A percentile compares a stretch with the other conserved stretches of the same genome.
Conservation (phyloP, 2,113 vertebrate species). For the Ondatra zibethicus region DNA sequence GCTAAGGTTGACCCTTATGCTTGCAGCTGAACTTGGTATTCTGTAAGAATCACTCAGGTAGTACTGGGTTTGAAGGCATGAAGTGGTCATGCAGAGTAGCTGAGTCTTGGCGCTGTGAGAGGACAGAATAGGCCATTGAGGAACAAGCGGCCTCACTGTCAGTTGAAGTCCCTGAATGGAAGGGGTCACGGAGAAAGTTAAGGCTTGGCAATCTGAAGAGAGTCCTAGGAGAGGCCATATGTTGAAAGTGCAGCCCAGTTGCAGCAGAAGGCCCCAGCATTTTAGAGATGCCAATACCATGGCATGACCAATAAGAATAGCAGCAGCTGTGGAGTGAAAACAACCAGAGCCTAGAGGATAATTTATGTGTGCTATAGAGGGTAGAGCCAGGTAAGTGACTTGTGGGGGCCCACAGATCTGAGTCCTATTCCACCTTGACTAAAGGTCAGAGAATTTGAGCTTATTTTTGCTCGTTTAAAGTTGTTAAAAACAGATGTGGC, state of each 20-base stretch:
- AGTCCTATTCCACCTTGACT: too few relatives aligned
- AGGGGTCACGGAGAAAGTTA: neutral
- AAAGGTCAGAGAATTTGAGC: too few relatives aligned
- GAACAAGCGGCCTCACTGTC: neutral
- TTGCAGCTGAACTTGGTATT: neutral
- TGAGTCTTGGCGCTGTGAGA: neutral
- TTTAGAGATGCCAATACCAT: neutral
- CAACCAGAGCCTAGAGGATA: too few relatives aligned
- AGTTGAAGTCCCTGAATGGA: neutral
- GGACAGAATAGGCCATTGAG: neutral
- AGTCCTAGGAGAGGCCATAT: neutral
- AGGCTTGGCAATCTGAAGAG: neutral
- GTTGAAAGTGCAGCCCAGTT: neutral
- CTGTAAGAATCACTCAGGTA: neutral
- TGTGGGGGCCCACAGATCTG: too few relatives aligned
- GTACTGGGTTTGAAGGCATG: neutral
- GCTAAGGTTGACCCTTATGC: neutral
- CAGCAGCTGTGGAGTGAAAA: neutral
- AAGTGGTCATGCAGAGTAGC: neutral
- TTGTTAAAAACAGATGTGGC: too few relatives aligned
- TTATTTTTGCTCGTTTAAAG: too few relatives aligned
- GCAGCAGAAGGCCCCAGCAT: neutral
- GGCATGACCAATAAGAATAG: neutral
- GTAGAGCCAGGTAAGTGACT: neutral
- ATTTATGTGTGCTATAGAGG: neutral